A percentile compares a stretch with the other conserved stretches of the same genome.
phyloP scores from a whole-genome alignment of 35 echinoderm and acorn worm species.

The Ophiothrix spiculata region DNA sequence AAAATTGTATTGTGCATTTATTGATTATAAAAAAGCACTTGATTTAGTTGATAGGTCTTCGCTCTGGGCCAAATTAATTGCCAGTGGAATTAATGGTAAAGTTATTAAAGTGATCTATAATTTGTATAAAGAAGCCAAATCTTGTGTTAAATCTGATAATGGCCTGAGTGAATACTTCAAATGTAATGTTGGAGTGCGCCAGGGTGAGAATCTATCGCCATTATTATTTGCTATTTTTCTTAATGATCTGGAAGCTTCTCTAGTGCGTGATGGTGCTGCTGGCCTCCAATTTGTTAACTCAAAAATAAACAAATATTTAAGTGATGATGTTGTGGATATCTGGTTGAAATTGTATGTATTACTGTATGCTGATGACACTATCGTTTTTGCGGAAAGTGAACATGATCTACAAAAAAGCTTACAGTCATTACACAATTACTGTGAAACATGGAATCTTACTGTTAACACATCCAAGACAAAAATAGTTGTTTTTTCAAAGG shows the following conservation, averaged over 20 bases:
- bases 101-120: too few relatives aligned
- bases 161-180: background rate
- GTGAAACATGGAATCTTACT: background rate
- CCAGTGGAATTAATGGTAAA: background rate
- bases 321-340: background rate
- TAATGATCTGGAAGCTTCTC: background rate
- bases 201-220: background rate
- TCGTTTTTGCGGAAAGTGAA: background rate
- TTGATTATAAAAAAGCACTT: constrained; percentile 38
- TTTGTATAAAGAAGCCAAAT: background rate
- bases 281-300: background rate
- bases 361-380: background rate
- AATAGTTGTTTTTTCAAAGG: background rate
- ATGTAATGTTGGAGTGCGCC: background rate
- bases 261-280: background rate
- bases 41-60: constrained; percentile 27
- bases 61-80: constrained; percentile 19
- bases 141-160: background rate
- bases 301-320: background rate
- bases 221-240: background rate
- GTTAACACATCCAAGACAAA: background rate
- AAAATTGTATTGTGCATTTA: constrained; percentile 3
- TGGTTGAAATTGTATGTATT: background rate
- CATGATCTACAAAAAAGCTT: too few relatives aligned
- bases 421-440: background rate